Evolutionary conservation across 2,888 invertebrate species (phyloP).

Genomic region (Mesoligia furuncula): DNA sequence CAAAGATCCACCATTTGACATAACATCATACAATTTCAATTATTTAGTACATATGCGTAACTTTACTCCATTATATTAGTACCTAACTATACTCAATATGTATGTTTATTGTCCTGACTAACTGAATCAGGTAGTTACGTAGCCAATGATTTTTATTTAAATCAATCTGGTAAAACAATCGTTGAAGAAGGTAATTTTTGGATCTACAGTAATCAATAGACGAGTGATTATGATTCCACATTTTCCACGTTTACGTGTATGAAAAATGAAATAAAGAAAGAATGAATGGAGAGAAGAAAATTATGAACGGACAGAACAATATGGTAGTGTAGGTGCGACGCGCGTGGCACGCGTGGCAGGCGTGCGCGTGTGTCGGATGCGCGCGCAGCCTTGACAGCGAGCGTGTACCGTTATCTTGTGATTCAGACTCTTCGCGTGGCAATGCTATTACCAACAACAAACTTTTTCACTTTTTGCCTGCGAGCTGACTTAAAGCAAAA

Average conservation of each 20-base stretch:
- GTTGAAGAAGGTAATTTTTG: not conserved
- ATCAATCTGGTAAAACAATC: not conserved
- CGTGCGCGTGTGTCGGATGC: not conserved
- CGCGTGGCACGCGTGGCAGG: not conserved
- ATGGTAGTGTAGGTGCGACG: not conserved
- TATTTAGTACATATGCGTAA: not conserved
- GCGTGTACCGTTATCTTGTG: conserved; percentile 55
- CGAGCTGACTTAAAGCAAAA: conserved; percentile 31
- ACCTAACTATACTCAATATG: not conserved
- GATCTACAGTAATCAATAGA: not conserved
- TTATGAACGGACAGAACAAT: not conserved
- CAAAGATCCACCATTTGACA: not conserved
- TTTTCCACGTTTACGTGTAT: not conserved
- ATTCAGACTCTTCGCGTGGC: conserved; percentile 55
- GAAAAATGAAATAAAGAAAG: not conserved
- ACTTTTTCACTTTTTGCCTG: conserved; percentile 10
- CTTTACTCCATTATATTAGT: not conserved
- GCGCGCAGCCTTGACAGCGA: conserved; percentile 36
- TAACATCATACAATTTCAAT: not conserved
- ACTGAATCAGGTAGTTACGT: not conserved
- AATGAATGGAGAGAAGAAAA: not conserved
- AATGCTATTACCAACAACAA: conserved; percentile 30
- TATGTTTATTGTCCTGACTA: not conserved
- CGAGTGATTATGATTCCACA: not conserved
- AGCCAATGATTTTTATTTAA: not conserved